Evolutionary conservation across 2,888 invertebrate species (phyloP).

Genomic region (Drosophila nigritarsus): DNA sequence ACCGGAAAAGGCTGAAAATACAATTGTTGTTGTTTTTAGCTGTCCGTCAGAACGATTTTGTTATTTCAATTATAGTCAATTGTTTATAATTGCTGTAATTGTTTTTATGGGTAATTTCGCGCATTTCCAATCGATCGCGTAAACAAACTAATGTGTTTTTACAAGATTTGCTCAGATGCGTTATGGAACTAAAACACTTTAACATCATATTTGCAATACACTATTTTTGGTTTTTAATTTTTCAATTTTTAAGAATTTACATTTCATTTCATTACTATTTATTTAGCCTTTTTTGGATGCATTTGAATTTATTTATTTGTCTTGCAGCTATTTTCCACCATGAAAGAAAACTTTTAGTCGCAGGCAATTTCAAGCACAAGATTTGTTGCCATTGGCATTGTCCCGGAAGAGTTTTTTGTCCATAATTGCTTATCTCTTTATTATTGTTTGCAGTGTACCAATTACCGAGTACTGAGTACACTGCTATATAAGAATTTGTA

Average conservation of each 20-base stretch:
- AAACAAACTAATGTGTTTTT: constrained; percentile 54
- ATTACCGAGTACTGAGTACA: constrained; percentile 5
- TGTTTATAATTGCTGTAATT: constrained; percentile 73
- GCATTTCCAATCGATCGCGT: constrained; percentile 41
- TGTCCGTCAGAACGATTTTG: constrained; percentile 20
- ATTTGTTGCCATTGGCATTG: constrained; percentile 35
- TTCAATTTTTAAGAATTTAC: constrained; percentile 15
- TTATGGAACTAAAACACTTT: constrained; percentile 14
- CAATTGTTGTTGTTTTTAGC: constrained; percentile 40
- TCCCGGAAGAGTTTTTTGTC: constrained; percentile 59
- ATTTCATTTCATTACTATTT: constrained; percentile 31
- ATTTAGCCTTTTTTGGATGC: constrained; percentile 42
- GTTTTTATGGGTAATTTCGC: constrained; percentile 67
- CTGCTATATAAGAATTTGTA: constrained; percentile 12
- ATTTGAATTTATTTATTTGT: constrained; percentile 40
- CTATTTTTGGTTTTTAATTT: constrained; percentile 1
- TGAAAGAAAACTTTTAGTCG: constrained; percentile 16
- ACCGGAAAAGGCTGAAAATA: constrained; percentile 50
- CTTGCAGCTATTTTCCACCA: constrained; percentile 9
- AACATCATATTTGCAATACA: constrained; percentile 4
- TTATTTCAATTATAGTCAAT: constrained; percentile 28
- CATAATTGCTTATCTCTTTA: constrained; percentile 53
- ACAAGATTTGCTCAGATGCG: constrained; percentile 30
- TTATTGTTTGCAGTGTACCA: constrained; percentile 16
- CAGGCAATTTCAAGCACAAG: neutral